Evolutionary conservation across 2,113 vertebrate genomes (phyloP), one percentile per base, ranked within the genome.

Genomic region (Nothoprocta pentlandii): DNA sequence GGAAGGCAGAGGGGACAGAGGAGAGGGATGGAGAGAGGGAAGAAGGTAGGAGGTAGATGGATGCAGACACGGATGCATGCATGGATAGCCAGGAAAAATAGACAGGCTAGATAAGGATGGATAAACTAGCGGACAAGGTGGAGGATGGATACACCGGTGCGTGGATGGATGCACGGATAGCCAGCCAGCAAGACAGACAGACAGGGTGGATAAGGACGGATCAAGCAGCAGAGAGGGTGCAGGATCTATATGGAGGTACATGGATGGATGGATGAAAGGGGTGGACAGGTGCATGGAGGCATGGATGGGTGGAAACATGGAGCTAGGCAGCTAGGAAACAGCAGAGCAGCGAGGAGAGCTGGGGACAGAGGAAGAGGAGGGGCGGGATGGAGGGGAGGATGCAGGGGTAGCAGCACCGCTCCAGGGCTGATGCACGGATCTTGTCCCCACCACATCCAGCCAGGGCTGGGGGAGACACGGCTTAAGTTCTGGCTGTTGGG

Each of bases 351-450:
- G 56, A 56, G 59, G 69, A 80, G 3, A 42, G 21, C 44, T 89
- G 8, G 26, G 16, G 69, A 64, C 41, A 62, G 42, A 49, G 20
- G 26, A 25, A 77, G 44, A 54, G 49, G 22, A 58, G 23, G 10
- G 0, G 1, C 42, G 1, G 10, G 64, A 39, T 4, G 10, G 61
- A 32, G 30, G 16, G 54, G 54, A 32, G 54, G 54, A 56, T 30
- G 54, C 26, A 56, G 36, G 47, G 68, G 26, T 26, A 87, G n/a
- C 4, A 51, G 6, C 54, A 20, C 26, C 51, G 21, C 34, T 53
- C 44, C 36, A 34, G n/a, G 16, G 23, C 62, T 53, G 42, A 54
- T 10, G 20, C 4, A 2, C 30, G 10, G 34, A 58, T 80, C 26
- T n/a, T 11, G 2, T 4, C 21, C 19, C 66, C 59, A 74, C 21